Conservation (phyloP, 2,888 invertebrate species). For the Sericinus montela region DNA sequence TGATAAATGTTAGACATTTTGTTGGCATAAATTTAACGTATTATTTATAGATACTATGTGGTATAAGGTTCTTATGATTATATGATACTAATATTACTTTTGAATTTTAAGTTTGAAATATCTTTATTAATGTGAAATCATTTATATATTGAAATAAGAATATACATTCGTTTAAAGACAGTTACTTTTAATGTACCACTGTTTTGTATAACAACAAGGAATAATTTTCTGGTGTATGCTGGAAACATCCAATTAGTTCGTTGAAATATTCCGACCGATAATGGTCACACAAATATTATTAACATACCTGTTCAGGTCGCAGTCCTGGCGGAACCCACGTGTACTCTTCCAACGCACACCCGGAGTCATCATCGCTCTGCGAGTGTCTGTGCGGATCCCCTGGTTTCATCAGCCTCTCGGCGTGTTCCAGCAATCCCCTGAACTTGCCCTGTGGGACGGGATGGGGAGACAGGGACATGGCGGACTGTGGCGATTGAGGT, state of each 20-base stretch:
- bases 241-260: not conserved
- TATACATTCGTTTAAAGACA: too few relatives aligned
- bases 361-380: constrained; percentile 98
- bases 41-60: not conserved
- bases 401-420: constrained; percentile 81
- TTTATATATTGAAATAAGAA: too few relatives aligned
- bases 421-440: constrained; percentile 66
- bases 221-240: too few relatives aligned
- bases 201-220: too few relatives aligned
- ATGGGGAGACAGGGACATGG: constrained; percentile 69
- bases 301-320: constrained; percentile 94
- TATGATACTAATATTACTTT: not conserved
- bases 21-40: not conserved
- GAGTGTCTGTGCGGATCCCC: constrained; percentile 90
- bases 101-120: not conserved
- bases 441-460: constrained; percentile 66
- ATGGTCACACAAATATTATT: not conserved
- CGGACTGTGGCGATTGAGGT: constrained; percentile 64
- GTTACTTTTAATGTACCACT: too few relatives aligned
- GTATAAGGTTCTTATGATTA: not conserved
- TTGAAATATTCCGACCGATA: not conserved
- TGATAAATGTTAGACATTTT: constrained; percentile 1
- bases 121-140: too few relatives aligned
- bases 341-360: constrained; percentile 98
- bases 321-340: constrained; percentile 98